These are phyloP conservation scores for Diacarnus erythraeanus DNA, from an alignment of 37 sponge, comb jelly and placozoan genomes.

Conservation along the genomic window DNA sequence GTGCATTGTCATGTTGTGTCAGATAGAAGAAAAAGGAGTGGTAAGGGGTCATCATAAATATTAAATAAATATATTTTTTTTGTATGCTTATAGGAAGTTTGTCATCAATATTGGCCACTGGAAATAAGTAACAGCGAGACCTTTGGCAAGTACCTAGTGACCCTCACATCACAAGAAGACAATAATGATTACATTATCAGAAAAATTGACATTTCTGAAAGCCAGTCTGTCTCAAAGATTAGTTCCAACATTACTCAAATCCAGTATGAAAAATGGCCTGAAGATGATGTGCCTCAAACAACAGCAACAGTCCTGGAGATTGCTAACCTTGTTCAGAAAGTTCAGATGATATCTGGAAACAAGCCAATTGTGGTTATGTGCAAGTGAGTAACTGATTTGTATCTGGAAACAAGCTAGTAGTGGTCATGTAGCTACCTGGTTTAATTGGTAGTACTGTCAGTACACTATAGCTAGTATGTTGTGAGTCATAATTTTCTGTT, in stretches of 20 bases:
- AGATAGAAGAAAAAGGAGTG: slow-evolving; percentile 23
- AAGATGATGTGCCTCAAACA: slow-evolving; percentile 15
- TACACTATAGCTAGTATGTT: too few species aligned
- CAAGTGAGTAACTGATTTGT: slow-evolving; percentile 44
- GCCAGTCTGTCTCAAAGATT: neutral
- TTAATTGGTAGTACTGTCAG: too few species aligned
- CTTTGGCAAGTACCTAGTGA: slow-evolving; percentile 37
- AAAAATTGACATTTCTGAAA: slow-evolving; percentile 40
- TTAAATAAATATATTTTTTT: too few species aligned
- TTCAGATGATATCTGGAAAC: slow-evolving; percentile 54
- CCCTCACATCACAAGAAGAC: slow-evolving; percentile 11
- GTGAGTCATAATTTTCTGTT: too few species aligned
- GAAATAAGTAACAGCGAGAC: slow-evolving; percentile 4
- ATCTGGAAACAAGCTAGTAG: neutral
- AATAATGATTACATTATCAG: slow-evolving; percentile 26
- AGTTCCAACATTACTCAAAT: slow-evolving; percentile 34
- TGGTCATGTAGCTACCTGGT: too few species aligned
- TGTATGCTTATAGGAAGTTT: slow-evolving; percentile 22
- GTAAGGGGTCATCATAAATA: too few species aligned
- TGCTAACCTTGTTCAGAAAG: slow-evolving; percentile 37
- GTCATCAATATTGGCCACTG: slow-evolving; percentile 55
- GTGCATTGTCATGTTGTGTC: slow-evolving; percentile 47
- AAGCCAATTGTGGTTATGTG: slow-evolving; percentile 69
- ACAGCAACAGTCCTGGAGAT: slow-evolving; percentile 49
- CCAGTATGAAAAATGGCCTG: slow-evolving; percentile 48